phyloP scores from a whole-genome alignment of 2,797 vertebrate species.

The Gambusia yucatana region DNA sequence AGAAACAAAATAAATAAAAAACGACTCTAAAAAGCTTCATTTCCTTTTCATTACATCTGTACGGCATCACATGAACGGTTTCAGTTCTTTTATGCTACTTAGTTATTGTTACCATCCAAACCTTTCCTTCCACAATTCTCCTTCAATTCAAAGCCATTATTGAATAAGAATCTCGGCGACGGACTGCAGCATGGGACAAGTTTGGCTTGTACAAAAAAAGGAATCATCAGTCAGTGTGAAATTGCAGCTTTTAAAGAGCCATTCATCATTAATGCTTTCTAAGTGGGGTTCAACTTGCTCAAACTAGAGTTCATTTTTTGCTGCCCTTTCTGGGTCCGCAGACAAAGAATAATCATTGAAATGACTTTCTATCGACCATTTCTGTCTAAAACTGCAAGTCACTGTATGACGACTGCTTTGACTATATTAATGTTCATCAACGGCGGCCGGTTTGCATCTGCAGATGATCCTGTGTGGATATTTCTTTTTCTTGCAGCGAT shows the following conservation, averaged over 20 bases:
- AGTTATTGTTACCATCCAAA: conserved; percentile 19
- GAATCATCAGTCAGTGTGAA: conserved; percentile 6
- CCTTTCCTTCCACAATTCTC: conserved; percentile 41
- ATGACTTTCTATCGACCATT: neutral
- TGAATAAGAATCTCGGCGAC: conserved; percentile 7
- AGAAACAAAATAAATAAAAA: neutral
- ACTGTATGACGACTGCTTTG: neutral
- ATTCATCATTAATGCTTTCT: conserved; percentile 25
- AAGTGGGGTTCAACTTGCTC: neutral
- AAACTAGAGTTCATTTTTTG: neutral
- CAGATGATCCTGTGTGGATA: neutral
- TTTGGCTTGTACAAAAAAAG: conserved; percentile 7
- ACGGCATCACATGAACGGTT: neutral
- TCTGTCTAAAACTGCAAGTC: neutral
- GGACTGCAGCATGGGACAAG: conserved; percentile 14
- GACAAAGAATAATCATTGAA: neutral
- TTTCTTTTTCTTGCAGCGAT: neutral
- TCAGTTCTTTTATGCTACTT: conserved; percentile 7
- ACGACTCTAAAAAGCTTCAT: neutral
- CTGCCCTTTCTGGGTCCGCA: neutral
- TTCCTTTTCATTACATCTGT: neutral
- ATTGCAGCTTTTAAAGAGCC: conserved; percentile 13
- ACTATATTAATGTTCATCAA: neutral
- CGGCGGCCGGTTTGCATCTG: neutral
- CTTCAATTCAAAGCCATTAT: conserved; percentile 33